A percentile compares a stretch with the other conserved stretches of the same genome.
These are phyloP conservation scores for Helicolenus hilgendorfi DNA, from an alignment of 2,797 vertebrate species.

Conservation along the genomic window DNA sequence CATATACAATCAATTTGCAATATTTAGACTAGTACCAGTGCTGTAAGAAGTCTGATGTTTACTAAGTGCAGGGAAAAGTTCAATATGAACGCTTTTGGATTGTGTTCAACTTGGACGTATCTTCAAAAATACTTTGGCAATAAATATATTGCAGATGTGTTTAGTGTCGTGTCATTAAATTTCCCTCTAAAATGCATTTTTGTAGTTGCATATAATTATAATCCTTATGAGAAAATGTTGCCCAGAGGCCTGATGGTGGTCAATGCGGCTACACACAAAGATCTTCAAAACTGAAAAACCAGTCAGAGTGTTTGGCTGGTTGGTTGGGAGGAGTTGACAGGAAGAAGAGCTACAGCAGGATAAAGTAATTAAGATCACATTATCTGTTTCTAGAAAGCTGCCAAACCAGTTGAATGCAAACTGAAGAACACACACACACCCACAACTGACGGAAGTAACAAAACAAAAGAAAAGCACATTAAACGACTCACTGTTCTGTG, in stretches of 20 bases:
- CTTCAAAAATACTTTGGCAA: neutral
- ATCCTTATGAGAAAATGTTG: neutral
- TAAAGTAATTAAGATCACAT: slow-evolving; percentile 1
- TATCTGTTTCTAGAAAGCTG: neutral
- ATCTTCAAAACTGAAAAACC: slow-evolving; percentile 7
- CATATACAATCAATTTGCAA: neutral
- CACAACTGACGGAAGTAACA: neutral
- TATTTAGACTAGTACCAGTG: neutral
- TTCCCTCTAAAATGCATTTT: neutral
- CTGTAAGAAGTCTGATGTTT: neutral
- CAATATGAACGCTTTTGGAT: neutral
- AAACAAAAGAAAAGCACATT: neutral
- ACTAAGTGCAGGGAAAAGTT: neutral
- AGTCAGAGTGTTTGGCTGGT: neutral
- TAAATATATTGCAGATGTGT: neutral
- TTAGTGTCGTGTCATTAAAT: neutral
- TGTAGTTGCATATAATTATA: neutral
- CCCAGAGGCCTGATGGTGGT: neutral
- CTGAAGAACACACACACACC: neutral
- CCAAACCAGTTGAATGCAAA: neutral
- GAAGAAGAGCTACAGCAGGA: neutral
- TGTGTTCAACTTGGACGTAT: neutral
- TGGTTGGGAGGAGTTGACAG: neutral
- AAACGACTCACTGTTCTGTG: neutral
- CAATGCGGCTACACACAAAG: neutral